Conservation (phyloP, 2,797 vertebrate species). For the Syncerus caffer region DNA sequence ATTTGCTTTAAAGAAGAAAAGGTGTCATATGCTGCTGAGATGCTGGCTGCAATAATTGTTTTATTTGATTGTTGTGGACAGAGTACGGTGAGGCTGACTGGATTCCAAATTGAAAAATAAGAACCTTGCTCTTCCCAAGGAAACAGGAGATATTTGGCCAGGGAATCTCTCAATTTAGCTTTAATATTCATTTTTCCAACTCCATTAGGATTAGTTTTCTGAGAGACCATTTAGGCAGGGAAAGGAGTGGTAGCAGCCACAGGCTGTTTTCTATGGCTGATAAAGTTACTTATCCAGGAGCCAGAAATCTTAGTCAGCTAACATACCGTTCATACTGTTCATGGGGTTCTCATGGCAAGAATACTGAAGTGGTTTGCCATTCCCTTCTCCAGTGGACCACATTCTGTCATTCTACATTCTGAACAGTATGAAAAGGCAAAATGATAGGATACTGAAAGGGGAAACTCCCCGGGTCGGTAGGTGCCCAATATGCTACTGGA, state of each 20-base stretch:
- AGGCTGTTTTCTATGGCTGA: not conserved
- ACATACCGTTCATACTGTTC: not conserved
- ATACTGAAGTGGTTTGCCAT: too few relatives aligned
- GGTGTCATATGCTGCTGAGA: not conserved
- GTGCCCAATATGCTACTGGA: too few relatives aligned
- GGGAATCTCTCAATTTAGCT: not conserved
- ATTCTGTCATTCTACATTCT: too few relatives aligned
- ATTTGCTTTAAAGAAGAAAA: not conserved
- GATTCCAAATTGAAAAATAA: not conserved
- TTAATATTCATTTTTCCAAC: not conserved
- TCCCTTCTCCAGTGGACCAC: too few relatives aligned
- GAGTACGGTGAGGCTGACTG: not conserved
- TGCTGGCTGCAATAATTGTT: not conserved
- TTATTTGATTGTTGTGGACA: not conserved
- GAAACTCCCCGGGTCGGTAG: too few relatives aligned
- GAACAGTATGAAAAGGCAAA: too few relatives aligned
- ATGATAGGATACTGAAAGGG: too few relatives aligned
- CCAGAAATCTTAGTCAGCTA: slow-evolving; percentile 12
- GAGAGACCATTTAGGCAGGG: slow-evolving; percentile 18
- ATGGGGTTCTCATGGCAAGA: too few relatives aligned
- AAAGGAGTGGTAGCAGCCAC: not conserved
- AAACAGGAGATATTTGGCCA: not conserved
- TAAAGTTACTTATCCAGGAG: not conserved
- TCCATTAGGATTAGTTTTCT: not conserved
- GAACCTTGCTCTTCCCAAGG: not conserved